Conservation (phyloP, 2,888 invertebrate genomes). For the Calameuta idolon region DNA sequence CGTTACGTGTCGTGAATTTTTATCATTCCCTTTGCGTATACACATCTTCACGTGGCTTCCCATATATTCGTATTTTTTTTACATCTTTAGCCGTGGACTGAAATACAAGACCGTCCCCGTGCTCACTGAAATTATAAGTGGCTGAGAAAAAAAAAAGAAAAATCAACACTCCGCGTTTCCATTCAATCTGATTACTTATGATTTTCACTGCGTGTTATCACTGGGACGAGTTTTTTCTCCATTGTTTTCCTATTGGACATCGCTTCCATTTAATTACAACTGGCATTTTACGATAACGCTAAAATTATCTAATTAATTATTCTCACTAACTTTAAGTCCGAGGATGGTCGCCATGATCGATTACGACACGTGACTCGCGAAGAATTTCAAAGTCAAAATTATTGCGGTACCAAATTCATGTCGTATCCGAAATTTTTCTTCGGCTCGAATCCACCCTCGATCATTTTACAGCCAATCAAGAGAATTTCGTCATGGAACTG, state of each 20-base stretch:
- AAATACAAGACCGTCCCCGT: constrained; percentile 22
- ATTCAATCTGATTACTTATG: not conserved
- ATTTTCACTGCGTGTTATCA: constrained; percentile 28
- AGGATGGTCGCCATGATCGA: not conserved
- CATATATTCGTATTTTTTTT: not conserved
- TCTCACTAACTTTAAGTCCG: constrained; percentile 51
- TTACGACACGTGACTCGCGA: not conserved
- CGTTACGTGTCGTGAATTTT: constrained; percentile 30
- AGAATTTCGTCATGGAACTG: constrained; percentile 46
- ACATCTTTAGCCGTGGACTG: not conserved
- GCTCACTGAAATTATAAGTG: constrained; percentile 19
- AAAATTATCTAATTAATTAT: constrained; percentile 59
- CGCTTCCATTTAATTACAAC: constrained; percentile 51
- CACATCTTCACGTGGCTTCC: constrained; percentile 20
- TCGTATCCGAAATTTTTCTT: not conserved
- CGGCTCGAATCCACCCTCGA: not conserved
- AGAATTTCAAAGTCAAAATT: not conserved
- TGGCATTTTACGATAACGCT: constrained; percentile 62
- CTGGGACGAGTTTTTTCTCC: constrained; percentile 34
- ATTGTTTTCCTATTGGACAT: constrained; percentile 30
- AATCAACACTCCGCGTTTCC: not conserved
- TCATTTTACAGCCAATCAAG: constrained; percentile 56
- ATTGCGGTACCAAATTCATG: not conserved
- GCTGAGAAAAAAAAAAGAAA: not conserved
- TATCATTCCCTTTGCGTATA: constrained; percentile 24